phyloP scores from a whole-genome alignment of 2,797 vertebrate genomes.

The Catharus ustulatus region DNA sequence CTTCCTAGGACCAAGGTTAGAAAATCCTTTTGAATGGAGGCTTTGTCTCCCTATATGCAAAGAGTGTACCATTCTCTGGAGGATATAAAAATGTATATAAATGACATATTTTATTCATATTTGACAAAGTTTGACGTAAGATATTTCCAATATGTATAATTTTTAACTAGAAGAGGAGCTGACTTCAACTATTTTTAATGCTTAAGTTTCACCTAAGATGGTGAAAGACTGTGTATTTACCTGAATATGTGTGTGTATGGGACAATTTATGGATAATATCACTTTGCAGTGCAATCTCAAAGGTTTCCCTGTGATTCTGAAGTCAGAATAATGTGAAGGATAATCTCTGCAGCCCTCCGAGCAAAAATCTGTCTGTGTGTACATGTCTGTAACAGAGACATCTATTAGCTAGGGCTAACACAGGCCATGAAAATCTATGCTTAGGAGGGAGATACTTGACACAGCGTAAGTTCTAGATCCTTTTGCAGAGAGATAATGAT shows the following conservation, averaged over 20 bases:
- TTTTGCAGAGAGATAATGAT: neutral
- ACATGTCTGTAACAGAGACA: neutral
- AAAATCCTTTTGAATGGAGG: neutral
- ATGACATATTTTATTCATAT: neutral
- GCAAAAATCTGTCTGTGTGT: fast-evolving
- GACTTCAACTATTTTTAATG: neutral
- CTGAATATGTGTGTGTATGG: neutral
- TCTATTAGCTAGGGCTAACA: neutral
- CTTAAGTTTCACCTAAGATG: neutral
- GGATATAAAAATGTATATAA: neutral
- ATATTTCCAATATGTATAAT: neutral
- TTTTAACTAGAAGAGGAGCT: neutral
- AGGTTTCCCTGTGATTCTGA: neutral
- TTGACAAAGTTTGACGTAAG: neutral
- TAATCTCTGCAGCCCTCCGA: neutral
- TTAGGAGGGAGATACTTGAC: neutral
- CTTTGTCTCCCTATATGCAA: neutral
- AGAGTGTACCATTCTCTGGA: neutral
- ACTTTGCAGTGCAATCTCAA: neutral
- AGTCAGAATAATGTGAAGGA: neutral
- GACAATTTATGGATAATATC: neutral
- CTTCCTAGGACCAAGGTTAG: neutral
- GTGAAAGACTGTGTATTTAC: neutral
- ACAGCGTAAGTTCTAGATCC: neutral
- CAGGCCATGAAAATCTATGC: neutral